Percentiles rank a stretch among this genome's conserved stretches.
Conservation (phyloP, 2,113 vertebrate genomes). For the mouse (Mus musculus) region GRCm39 chr8:7770001-7770500, state of each 20-base stretch:
- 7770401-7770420: background rate
- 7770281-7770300: background rate
- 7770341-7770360: background rate
- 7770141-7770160: background rate
- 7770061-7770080: background rate
- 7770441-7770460: background rate
- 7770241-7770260: background rate
- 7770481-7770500: too few relatives aligned
- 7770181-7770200: background rate
- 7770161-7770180: background rate
- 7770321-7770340: background rate
- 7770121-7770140: too few relatives aligned
- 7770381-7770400: background rate
- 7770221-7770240: background rate
- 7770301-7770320: background rate
- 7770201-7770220: background rate
- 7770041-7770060: background rate
- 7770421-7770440: accelerated
- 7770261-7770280: too few relatives aligned
- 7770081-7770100: background rate
- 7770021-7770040: background rate
- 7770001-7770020: background rate
- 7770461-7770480: background rate
- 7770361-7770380: background rate
- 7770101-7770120: background rate